A percentile compares a stretch with the other conserved stretches of the same genome.
Evolutionary conservation across 1,140 invertebrate genomes (phyloP).

Genomic region (Triops longicaudatus): DNA sequence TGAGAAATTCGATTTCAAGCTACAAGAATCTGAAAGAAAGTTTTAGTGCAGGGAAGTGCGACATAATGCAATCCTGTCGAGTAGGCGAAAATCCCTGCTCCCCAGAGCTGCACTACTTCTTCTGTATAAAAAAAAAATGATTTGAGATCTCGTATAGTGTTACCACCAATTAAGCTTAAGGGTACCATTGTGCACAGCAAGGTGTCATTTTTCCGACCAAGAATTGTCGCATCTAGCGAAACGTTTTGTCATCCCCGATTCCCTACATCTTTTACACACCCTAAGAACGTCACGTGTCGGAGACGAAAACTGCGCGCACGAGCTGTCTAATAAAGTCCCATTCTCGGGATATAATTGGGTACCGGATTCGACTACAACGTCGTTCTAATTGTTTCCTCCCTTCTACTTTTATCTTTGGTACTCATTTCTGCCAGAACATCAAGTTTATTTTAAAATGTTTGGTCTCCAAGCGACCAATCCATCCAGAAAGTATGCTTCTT

Average conservation of each 20-base stretch:
- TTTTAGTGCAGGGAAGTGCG: neutral
- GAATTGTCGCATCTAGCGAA: neutral
- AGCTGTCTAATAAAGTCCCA: conserved; percentile 3
- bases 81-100: neutral
- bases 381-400: neutral
- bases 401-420: neutral
- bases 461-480: neutral
- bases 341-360: neutral
- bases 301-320: neutral
- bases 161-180: no score
- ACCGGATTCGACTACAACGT: neutral
- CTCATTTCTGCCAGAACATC: neutral
- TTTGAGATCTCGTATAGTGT: no score
- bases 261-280: neutral
- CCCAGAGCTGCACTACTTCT: neutral
- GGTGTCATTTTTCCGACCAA: neutral
- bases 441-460: neutral
- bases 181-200: neutral
- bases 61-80: neutral
- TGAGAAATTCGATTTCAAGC: neutral
- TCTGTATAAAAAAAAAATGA: no score
- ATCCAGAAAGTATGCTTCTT: neutral
- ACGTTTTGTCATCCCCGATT: neutral
- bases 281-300: neutral
- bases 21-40: neutral